Evolutionary conservation across 1,140 invertebrate genomes (phyloP).

Genomic region (Chironomus tepperi): DNA sequence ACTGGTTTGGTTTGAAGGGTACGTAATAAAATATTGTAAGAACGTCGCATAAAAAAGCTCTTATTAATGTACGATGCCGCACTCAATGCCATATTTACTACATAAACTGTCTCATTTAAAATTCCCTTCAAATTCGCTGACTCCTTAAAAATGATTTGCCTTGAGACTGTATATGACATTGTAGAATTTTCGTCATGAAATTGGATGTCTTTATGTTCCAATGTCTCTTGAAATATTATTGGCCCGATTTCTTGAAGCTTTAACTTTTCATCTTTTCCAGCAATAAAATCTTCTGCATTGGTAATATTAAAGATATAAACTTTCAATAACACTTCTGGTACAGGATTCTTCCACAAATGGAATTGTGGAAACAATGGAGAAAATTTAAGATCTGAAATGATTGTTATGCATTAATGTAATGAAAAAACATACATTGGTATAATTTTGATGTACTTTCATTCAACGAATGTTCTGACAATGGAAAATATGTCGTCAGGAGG

Average conservation of each 20-base stretch:
- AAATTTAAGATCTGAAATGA: neutral
- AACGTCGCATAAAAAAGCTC: neutral
- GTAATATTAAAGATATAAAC: slow-evolving; percentile 57
- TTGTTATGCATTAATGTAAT: neutral
- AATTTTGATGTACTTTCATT: neutral
- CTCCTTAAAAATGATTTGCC: slow-evolving; percentile 44
- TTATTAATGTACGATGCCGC: neutral
- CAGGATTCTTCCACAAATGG: slow-evolving; percentile 41
- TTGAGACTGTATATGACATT: slow-evolving; percentile 45
- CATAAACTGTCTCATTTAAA: slow-evolving; percentile 44
- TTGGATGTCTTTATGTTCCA: slow-evolving; percentile 44
- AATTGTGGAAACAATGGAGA: slow-evolving; percentile 28
- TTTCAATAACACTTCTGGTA: slow-evolving; percentile 44
- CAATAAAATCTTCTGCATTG: slow-evolving; percentile 49
- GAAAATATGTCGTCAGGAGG: neutral
- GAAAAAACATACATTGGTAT: neutral
- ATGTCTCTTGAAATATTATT: slow-evolving; percentile 45
- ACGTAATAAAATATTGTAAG: neutral
- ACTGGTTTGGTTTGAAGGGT: neutral
- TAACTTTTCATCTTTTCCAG: slow-evolving; percentile 41
- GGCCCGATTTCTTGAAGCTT: slow-evolving; percentile 50
- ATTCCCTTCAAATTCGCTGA: slow-evolving; percentile 43
- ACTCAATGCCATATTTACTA: slow-evolving; percentile 47
- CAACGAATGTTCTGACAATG: neutral
- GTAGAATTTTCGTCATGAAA: slow-evolving; percentile 49